phyloP scores from a whole-genome alignment of 1,140 invertebrate genomes.

The Papilio aristodemus region DNA sequence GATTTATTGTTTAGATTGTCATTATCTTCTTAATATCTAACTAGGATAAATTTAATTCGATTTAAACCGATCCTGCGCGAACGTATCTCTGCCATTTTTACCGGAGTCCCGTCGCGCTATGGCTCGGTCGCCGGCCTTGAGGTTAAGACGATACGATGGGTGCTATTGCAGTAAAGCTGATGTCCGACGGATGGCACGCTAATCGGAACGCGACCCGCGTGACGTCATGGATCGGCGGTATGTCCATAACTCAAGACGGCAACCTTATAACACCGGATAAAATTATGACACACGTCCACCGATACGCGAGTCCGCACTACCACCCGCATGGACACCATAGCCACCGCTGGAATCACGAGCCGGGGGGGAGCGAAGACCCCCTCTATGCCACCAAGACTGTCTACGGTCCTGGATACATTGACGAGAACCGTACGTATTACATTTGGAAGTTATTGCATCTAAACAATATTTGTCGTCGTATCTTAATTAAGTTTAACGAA shows the following conservation, averaged over 20 bases:
- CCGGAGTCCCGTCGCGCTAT: conserved; percentile 62
- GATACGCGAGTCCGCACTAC: conserved; percentile 75
- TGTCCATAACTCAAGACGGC: conserved; percentile 76
- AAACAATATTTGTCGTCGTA: conserved; percentile 39
- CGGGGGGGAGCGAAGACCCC: conserved; percentile 70
- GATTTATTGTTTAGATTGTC: conserved; percentile 67
- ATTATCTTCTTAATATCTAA: conserved; percentile 57
- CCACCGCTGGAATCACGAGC: conserved; percentile 73
- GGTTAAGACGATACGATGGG: conserved; percentile 74
- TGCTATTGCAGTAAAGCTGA: conserved; percentile 79
- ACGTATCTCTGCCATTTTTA: conserved; percentile 49
- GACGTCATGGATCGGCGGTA: conserved; percentile 76
- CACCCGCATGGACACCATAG: conserved; percentile 72
- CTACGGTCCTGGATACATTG: conserved; percentile 77
- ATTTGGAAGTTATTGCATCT: conserved; percentile 55
- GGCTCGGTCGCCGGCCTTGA: conserved; percentile 61
- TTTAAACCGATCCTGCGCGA: conserved; percentile 65
- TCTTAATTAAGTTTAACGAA: conserved; percentile 36
- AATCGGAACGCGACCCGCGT: conserved; percentile 68
- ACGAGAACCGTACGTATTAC: conserved; percentile 77
- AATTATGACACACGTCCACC: conserved; percentile 74
- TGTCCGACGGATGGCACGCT: conserved; percentile 68
- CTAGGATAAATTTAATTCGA: conserved; percentile 59
- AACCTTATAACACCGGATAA: conserved; percentile 76
- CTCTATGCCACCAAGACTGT: conserved; percentile 76